Conservation (phyloP, 1,140 invertebrate species). For the Adelges cooleyi region DNA sequence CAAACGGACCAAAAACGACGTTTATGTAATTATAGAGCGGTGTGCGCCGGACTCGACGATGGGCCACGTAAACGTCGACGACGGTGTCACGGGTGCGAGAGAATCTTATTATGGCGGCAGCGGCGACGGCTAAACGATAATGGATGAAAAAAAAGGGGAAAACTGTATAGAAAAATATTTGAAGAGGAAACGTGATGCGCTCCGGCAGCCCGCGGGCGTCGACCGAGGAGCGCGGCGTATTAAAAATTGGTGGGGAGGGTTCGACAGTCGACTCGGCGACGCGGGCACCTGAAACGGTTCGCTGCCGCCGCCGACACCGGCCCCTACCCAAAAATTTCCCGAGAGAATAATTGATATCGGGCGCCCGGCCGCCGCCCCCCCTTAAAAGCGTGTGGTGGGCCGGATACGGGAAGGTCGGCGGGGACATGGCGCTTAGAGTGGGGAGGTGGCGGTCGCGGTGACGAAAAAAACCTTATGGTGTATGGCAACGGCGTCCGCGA, state of each 20-base stretch:
- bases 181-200: conserved; percentile 1
- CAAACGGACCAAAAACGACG: too few relatives aligned
- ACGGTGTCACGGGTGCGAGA: neutral
- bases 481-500: neutral
- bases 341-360: conserved; percentile 16
- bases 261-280: neutral
- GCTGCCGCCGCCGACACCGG: neutral
- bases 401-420: neutral
- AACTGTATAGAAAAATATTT: neutral
- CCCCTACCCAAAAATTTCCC: conserved; percentile 20
- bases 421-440: neutral
- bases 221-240: conserved; percentile 4
- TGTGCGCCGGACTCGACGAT: neutral
- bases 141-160: neutral
- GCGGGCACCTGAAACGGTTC: conserved; percentile 19
- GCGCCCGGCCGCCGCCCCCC: neutral
- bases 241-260: conserved; percentile 25
- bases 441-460: conserved; percentile 6
- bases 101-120: neutral
- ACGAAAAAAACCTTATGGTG: neutral
- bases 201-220: conserved; percentile 6
- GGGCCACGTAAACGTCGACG: neutral
- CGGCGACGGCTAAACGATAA: neutral
- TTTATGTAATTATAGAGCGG: neutral
- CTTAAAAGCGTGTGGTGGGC: neutral